Percentiles rank a stretch among this genome's conserved stretches.
Conservation (phyloP, 1,140 invertebrate genomes). For the Drosophila navojoa region DNA sequence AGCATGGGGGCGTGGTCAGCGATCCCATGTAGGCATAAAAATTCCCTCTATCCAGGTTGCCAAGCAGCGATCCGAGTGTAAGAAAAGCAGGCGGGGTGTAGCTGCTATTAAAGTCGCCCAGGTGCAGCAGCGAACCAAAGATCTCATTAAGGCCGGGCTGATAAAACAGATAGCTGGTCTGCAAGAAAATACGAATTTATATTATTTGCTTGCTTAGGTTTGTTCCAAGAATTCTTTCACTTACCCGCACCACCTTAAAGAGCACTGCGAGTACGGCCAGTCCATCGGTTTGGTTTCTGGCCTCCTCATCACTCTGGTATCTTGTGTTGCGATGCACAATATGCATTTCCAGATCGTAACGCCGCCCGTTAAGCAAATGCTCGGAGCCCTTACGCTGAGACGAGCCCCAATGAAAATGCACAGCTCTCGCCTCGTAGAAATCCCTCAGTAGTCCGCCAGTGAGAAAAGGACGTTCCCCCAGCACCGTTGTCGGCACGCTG, state of each 20-base stretch:
- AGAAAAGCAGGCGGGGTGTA: slow-evolving; percentile 52
- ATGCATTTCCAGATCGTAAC: slow-evolving; percentile 92
- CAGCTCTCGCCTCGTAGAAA: slow-evolving; percentile 84
- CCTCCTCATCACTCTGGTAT: slow-evolving; percentile 87
- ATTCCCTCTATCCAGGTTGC: slow-evolving; percentile 84
- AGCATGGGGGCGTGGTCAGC: slow-evolving; percentile 96
- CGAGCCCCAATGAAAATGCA: slow-evolving; percentile 86
- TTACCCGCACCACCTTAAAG: slow-evolving; percentile 88
- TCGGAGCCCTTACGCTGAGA: slow-evolving; percentile 85
- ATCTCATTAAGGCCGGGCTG: slow-evolving; percentile 62
- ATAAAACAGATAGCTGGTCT: slow-evolving; percentile 32
- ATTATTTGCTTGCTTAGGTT: too few relatives aligned
- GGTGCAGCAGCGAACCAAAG: slow-evolving; percentile 53
- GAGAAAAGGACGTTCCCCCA: slow-evolving; percentile 50
- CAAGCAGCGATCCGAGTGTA: slow-evolving; percentile 68
- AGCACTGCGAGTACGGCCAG: slow-evolving; percentile 93
- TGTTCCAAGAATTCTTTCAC: background rate
- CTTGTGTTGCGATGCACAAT: slow-evolving; percentile 93
- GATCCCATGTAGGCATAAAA: slow-evolving; percentile 95
- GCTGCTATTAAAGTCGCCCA: slow-evolving; percentile 70
- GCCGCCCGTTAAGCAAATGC: slow-evolving; percentile 84
- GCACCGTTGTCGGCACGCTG: slow-evolving; percentile 48
- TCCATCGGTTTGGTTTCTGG: slow-evolving; percentile 88
- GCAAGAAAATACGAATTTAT: background rate
- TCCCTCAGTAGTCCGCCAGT: slow-evolving; percentile 57